phyloP scores from a whole-genome alignment of 2,113 vertebrate species.

The Bubo bubo region DNA sequence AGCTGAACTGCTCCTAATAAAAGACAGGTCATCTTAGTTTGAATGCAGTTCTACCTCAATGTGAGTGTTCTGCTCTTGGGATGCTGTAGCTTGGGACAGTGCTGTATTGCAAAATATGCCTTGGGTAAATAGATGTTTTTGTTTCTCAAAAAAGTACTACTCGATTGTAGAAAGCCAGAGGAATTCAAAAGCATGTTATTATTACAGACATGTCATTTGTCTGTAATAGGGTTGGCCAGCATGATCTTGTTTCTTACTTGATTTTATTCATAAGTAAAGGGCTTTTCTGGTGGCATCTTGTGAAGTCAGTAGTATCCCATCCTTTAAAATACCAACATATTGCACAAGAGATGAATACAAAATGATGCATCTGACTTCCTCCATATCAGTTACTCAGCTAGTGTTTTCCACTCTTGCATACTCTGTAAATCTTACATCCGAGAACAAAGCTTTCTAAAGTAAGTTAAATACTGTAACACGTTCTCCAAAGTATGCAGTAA shows the following conservation, averaged over 20 bases:
- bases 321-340: background rate
- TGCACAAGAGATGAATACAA: too few species aligned
- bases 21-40: background rate
- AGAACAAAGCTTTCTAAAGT: background rate
- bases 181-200: background rate
- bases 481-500: background rate
- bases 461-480: background rate
- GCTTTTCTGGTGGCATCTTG: background rate
- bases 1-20: background rate
- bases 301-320: background rate
- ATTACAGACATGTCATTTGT: background rate
- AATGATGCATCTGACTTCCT: background rate
- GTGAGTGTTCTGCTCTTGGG: background rate
- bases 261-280: background rate
- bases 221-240: background rate
- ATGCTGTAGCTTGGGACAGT: background rate
- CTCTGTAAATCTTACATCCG: background rate
- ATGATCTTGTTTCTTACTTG: background rate
- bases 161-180: background rate
- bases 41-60: too few species aligned
- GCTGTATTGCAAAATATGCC: background rate
- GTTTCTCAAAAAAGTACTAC: background rate
- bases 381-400: background rate
- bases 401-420: background rate
- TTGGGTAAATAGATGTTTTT: background rate